These are phyloP conservation scores for Callyntrura sp. DNA, from an alignment of 2,888 invertebrate species.

Conservation along the genomic window DNA sequence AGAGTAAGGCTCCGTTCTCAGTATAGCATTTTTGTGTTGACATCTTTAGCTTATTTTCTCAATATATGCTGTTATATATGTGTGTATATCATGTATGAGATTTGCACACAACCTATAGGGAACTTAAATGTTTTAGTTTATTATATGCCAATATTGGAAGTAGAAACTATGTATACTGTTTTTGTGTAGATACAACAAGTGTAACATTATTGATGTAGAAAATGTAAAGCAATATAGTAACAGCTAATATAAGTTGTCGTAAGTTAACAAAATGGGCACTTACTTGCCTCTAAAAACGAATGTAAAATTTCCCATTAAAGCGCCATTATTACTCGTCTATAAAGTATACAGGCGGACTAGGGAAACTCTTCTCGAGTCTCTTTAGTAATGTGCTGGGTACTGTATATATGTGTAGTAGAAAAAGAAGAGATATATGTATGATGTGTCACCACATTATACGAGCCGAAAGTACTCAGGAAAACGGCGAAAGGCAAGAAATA, in stretches of 20 bases:
- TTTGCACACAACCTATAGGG: too few relatives aligned
- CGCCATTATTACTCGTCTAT: constrained; percentile 50
- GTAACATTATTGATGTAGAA: constrained; percentile 7
- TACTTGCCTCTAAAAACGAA: constrained; percentile 55
- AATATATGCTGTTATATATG: background rate
- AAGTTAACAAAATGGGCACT: constrained; percentile 59
- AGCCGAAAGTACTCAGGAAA: constrained; percentile 25
- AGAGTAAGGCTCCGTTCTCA: background rate
- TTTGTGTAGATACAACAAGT: background rate
- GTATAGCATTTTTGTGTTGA: background rate
- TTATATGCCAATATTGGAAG: background rate
- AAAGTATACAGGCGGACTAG: background rate
- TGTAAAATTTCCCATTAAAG: constrained; percentile 67
- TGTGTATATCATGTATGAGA: background rate
- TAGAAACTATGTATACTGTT: background rate
- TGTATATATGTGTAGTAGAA: background rate
- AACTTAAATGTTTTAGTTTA: background rate
- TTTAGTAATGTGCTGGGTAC: background rate
- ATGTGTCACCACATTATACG: too few relatives aligned
- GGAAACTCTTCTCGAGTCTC: background rate
- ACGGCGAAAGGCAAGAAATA: constrained; percentile 37
- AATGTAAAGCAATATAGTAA: constrained; percentile 14
- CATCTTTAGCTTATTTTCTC: background rate
- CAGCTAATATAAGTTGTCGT: constrained; percentile 41
- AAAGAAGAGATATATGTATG: background rate